Percentiles rank a stretch among this genome's conserved stretches.
Evolutionary conservation across 2,113 vertebrate genomes (phyloP).

Genomic region (Pachypanchax playfairii): DNA sequence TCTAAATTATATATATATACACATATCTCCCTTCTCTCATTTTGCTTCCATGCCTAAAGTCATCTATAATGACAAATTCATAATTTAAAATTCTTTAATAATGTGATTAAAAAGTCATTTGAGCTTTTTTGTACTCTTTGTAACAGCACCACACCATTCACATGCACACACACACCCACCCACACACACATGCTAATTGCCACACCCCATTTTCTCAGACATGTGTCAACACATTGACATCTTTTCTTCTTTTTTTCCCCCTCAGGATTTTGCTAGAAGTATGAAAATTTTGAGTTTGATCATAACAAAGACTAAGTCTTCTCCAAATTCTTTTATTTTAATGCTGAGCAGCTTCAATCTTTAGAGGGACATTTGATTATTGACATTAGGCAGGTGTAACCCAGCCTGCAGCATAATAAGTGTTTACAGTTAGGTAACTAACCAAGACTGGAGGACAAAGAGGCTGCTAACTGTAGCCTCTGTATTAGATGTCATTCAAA

Average conservation of each 20-base stretch:
- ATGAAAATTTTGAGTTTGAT: constrained; percentile 65
- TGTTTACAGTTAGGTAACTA: constrained; percentile 19
- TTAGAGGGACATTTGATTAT: constrained; percentile 51
- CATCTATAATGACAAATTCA: constrained; percentile 72
- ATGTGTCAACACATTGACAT: constrained; percentile 4
- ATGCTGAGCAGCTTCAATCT: constrained; percentile 59
- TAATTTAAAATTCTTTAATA: constrained; percentile 76
- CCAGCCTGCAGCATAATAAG: constrained; percentile 20
- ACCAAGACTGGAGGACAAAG: constrained; percentile 25
- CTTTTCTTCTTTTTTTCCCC: constrained; percentile 14
- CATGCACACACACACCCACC: constrained; percentile 14
- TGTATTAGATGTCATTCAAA: constrained; percentile 18
- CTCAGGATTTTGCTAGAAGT: constrained; percentile 41
- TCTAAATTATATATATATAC: constrained; percentile 9
- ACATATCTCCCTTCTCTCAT: constrained; percentile 33
- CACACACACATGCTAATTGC: constrained; percentile 11
- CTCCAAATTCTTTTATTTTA: constrained; percentile 58
- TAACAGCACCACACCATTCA: constrained; percentile 8
- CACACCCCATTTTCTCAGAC: not conserved
- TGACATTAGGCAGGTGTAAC: constrained; percentile 27
- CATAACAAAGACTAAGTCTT: constrained; percentile 64
- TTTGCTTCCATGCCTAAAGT: constrained; percentile 48
- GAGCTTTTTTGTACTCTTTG: constrained; percentile 39
- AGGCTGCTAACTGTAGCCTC: constrained; percentile 12
- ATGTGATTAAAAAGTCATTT: constrained; percentile 79